These are phyloP conservation scores for Phymatocera aterrima DNA, from an alignment of 2,888 invertebrate species.

Conservation along the genomic window DNA sequence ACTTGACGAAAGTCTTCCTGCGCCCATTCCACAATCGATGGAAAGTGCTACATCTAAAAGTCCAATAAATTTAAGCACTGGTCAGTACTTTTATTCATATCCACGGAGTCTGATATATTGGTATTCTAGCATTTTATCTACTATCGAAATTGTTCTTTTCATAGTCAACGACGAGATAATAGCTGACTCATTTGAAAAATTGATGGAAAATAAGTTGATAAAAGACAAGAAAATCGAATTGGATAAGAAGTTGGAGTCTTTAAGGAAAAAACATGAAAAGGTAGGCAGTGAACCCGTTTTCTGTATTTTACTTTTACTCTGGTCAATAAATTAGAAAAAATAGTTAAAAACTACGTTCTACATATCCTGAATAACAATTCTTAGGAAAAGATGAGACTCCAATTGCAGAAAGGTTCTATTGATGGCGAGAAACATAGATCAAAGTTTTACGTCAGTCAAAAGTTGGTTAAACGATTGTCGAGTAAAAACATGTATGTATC, in stretches of 20 bases:
- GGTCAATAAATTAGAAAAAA: background rate
- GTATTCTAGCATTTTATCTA: background rate
- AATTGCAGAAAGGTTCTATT: constrained; percentile 78
- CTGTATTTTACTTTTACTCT: background rate
- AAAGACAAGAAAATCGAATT: constrained; percentile 89
- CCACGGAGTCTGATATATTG: too few species aligned
- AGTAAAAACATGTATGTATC: constrained; percentile 86
- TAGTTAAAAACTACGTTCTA: background rate
- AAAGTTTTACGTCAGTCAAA: constrained; percentile 85
- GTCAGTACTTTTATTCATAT: constrained; percentile 57
- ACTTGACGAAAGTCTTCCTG: constrained; percentile 63
- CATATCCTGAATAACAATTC: constrained; percentile 38
- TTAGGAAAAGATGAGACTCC: constrained; percentile 79
- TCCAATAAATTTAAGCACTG: constrained; percentile 62
- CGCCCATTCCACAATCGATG: constrained; percentile 55
- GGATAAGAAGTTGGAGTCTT: constrained; percentile 90
- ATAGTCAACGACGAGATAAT: constrained; percentile 76
- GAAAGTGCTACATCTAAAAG: constrained; percentile 66
- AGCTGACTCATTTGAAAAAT: constrained; percentile 87
- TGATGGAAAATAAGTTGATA: constrained; percentile 88
- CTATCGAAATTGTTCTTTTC: background rate
- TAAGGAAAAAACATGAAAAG: constrained; percentile 90
- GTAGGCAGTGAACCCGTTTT: constrained; percentile 62
- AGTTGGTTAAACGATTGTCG: constrained; percentile 85
- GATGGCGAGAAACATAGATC: constrained; percentile 81